phyloP scores from a whole-genome alignment of 2,797 vertebrate genomes.

The Enteromius argenteus region DNA sequence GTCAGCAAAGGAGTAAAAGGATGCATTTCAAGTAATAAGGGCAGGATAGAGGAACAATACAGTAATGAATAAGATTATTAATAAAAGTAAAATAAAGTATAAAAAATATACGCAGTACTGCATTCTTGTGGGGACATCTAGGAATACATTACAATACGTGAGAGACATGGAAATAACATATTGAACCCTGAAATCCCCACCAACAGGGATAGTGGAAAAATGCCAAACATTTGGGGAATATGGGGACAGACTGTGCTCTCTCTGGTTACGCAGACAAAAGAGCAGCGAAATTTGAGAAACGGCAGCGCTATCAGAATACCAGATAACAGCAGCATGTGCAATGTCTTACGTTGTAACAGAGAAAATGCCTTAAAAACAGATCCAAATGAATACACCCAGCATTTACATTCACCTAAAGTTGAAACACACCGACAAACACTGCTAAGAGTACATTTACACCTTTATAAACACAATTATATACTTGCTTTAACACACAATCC shows the following conservation, averaged over 20 bases:
- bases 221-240: not conserved
- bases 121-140: not conserved
- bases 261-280: not conserved
- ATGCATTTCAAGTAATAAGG: not conserved
- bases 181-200: not conserved
- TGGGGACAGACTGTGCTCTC: constrained; percentile 3
- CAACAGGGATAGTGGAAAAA: not conserved
- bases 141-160: not conserved
- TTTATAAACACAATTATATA: constrained; percentile 28
- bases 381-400: not conserved
- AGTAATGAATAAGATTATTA: not conserved
- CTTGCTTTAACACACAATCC: constrained; percentile 23
- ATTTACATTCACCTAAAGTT: not conserved
- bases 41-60: not conserved
- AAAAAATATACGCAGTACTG: not conserved
- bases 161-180: not conserved
- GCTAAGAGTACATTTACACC: not conserved
- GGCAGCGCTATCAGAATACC: not conserved
- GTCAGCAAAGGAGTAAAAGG: not conserved
- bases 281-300: constrained; percentile 7
- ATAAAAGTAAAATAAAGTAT: not conserved
- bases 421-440: not conserved
- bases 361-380: constrained; percentile 3
- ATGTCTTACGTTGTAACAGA: not conserved
- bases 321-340: not conserved